Base-by-base conservation (phyloP, 2,797 vertebrate genomes). In the Paedocypris micromegethes region DNA sequence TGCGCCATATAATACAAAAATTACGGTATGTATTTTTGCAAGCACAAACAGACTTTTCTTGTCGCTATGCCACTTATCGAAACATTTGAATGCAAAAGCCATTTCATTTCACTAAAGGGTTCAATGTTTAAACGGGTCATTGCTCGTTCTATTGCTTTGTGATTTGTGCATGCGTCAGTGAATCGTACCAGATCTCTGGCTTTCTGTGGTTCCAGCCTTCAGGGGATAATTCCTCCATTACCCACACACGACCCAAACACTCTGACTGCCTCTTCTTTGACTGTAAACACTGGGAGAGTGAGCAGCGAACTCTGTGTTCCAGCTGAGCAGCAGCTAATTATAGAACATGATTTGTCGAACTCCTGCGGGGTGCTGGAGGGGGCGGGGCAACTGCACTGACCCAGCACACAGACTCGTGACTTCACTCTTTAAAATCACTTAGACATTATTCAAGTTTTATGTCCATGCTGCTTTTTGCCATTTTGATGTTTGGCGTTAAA, bases 241-340 rank as follows among this genome's bases (percentile, higher is more conserved):
- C 70, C 60, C 72, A 81, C 57, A 77, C 76, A 52, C 69, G 61
- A 68, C 72, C 47, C 58, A 54, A 56, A 67, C 46, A 72, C 68
- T 65, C 70, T 76, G 79, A 75, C 79, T 83, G 67, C 64, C 80
- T 66, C 52, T n/a, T 63, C 44, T 79, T 49, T 58, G 72, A 76
- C 72, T 55, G 72, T 61, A 61, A 70, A 74, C 38, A 73, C 47
- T 66, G 49, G 53, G 68, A 55, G 68, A 69, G 63, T 41, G 64
- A 72, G 69, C 49, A 42, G 86, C 87, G 79, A 82, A 68, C 76
- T 82, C 79, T 68, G 66, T 84, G 78, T 75, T 73, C 51, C 3
- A 62, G 74, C 83, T 86, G 81, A 86, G 87, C 82, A 75, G 79
- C 78, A 68, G 59, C 88, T 86, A 81, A 90, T 89, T 89, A 91